These are phyloP conservation scores for Nomada ruficornis DNA, from an alignment of 2,888 invertebrate species.

Conservation along the genomic window DNA sequence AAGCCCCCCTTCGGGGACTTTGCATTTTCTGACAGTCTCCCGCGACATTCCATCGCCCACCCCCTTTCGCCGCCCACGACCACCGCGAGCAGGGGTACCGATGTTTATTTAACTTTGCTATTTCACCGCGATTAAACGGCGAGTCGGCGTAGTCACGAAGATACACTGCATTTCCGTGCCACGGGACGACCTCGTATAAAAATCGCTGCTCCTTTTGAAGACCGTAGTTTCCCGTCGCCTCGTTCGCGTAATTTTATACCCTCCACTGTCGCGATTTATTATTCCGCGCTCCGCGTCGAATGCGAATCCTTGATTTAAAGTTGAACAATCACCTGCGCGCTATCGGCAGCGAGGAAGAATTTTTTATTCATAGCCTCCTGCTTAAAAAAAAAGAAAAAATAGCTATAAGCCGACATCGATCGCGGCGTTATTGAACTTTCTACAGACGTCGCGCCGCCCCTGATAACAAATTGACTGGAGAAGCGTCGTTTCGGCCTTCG, in stretches of 20 bases:
- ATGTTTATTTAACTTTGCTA: constrained; percentile 37
- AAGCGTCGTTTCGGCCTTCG: constrained; percentile 7
- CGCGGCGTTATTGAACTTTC: constrained; percentile 33
- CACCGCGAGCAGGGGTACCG: background rate
- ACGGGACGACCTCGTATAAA: background rate
- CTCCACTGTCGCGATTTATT: no score
- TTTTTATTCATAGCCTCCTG: background rate
- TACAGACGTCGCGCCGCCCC: background rate
- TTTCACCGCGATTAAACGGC: background rate
- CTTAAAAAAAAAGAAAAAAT: background rate
- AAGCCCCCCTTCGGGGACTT: constrained; percentile 31
- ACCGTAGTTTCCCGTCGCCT: background rate
- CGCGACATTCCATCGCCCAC: background rate
- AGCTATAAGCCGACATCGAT: constrained; percentile 6
- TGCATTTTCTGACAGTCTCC: constrained; percentile 12
- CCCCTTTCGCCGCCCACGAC: background rate
- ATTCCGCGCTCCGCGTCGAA: no score
- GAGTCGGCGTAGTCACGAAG: background rate
- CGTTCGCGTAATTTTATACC: background rate
- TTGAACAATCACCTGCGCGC: no score
- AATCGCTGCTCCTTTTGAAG: background rate
- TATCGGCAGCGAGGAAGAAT: background rate
- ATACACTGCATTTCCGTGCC: no score
- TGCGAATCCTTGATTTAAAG: no score
- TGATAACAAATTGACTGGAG: background rate